Percentiles rank a stretch among this genome's conserved stretches.
Conservation (phyloP, 2,888 invertebrate genomes). For the Kryphioiulus occultus region DNA sequence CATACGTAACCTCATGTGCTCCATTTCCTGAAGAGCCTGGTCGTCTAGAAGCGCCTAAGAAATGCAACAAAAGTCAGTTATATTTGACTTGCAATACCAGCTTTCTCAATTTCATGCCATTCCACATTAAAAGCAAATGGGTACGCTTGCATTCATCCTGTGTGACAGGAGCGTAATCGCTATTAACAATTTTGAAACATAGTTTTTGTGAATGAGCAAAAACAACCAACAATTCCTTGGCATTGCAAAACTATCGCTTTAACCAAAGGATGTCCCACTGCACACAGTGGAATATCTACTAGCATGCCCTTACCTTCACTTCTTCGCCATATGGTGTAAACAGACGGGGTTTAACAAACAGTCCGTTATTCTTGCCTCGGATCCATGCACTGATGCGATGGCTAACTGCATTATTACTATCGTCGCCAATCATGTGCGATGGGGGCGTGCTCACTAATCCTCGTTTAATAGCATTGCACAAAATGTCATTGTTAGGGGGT, state of each 20-base stretch:
- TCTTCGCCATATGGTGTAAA: constrained; percentile 96
- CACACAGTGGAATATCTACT: not conserved
- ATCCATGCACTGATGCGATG: constrained; percentile 59
- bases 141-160: too few relatives aligned
- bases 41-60: constrained; percentile 78
- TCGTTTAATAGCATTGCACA: constrained; percentile 71
- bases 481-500: constrained; percentile 80
- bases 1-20: constrained; percentile 73
- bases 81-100: too few relatives aligned
- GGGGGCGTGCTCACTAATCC: constrained; percentile 83
- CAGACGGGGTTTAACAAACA: constrained; percentile 79
- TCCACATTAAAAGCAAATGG: too few relatives aligned
- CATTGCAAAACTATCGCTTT: too few relatives aligned
- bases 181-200: too few relatives aligned
- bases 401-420: constrained; percentile 59
- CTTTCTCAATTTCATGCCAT: not conserved
- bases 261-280: too few relatives aligned
- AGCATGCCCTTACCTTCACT: constrained; percentile 72
- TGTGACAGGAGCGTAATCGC: too few relatives aligned
- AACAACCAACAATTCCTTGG: too few relatives aligned
- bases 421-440: constrained; percentile 81
- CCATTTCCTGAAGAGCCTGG: constrained; percentile 80
- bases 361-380: constrained; percentile 61
- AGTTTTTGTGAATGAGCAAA: too few relatives aligned
- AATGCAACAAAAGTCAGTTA: constrained; percentile 41